A percentile compares a stretch with the other conserved stretches of the same genome.
Conservation (phyloP, 2,888 invertebrate species). For the Polymixis flavicincta region DNA sequence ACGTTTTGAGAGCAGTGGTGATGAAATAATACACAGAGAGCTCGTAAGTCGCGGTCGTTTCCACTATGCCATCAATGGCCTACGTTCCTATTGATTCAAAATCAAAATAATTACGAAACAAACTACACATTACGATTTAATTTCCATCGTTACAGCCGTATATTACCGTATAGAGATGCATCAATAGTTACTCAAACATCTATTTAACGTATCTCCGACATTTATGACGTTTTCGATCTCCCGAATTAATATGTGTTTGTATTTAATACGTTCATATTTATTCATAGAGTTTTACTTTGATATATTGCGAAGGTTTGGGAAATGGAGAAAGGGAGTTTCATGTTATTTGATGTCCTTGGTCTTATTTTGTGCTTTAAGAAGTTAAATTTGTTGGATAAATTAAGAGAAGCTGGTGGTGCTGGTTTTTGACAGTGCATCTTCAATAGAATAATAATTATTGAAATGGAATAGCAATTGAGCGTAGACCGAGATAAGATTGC, state of each 20-base stretch:
- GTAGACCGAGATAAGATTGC: slow-evolving; percentile 4
- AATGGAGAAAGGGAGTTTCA: slow-evolving; percentile 37
- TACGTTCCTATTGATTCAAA: slow-evolving; percentile 1
- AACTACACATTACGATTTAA: slow-evolving; percentile 50
- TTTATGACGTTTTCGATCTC: slow-evolving; percentile 48
- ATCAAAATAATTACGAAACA: slow-evolving; percentile 27
- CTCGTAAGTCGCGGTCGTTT: not conserved
- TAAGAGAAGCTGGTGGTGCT: not conserved
- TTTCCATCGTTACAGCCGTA: slow-evolving; percentile 35
- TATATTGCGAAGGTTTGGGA: slow-evolving; percentile 45
- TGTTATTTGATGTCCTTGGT: slow-evolving; percentile 44
- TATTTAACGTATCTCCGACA: slow-evolving; percentile 29
- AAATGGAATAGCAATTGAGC: not conserved
- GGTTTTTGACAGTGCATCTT: not conserved
- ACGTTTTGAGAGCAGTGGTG: not conserved
- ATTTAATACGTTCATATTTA: slow-evolving; percentile 61
- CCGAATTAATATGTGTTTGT: slow-evolving; percentile 44
- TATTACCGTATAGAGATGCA: slow-evolving; percentile 48
- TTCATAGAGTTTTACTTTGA: slow-evolving; percentile 61
- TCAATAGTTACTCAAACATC: slow-evolving; percentile 43
- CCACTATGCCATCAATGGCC: not conserved
- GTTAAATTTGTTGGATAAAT: not conserved
- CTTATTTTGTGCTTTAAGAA: not conserved
- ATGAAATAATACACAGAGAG: not conserved
- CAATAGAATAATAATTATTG: not conserved